Percentiles rank a stretch among this genome's conserved stretches.
These are phyloP conservation scores for Ptychobarbus kaznakovi DNA, from an alignment of 2,797 vertebrate species.

Conservation along the genomic window DNA sequence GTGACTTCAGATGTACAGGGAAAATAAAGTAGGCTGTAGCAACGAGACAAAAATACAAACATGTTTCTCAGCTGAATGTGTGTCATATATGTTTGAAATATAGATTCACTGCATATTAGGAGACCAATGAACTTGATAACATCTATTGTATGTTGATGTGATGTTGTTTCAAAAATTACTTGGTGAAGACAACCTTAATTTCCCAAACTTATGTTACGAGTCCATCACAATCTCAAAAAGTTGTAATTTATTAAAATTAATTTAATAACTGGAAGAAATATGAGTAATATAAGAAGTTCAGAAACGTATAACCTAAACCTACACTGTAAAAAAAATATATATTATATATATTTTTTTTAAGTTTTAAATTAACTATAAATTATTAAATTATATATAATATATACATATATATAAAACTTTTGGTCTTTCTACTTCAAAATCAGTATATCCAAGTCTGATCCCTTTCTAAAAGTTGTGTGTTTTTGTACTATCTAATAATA, in stretches of 20 bases:
- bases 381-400: too few species aligned
- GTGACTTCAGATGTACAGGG: neutral
- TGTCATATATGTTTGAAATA: neutral
- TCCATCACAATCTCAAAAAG: neutral
- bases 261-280: neutral
- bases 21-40: slow-evolving; percentile 1
- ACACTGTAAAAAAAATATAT: neutral
- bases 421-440: neutral
- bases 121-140: neutral
- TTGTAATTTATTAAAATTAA: neutral
- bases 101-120: neutral
- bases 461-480: neutral
- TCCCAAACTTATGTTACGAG: neutral
- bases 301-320: neutral
- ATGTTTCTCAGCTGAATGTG: neutral
- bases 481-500: neutral
- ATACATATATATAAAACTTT: too few species aligned
- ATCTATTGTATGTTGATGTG: neutral
- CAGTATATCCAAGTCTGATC: neutral
- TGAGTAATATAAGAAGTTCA: neutral
- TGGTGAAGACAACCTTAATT: neutral
- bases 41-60: neutral
- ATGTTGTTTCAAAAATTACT: neutral
- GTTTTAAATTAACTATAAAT: neutral
- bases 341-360: too few species aligned